phyloP scores from a whole-genome alignment of 2,888 invertebrate species.

The Drosophila mulleri region DNA sequence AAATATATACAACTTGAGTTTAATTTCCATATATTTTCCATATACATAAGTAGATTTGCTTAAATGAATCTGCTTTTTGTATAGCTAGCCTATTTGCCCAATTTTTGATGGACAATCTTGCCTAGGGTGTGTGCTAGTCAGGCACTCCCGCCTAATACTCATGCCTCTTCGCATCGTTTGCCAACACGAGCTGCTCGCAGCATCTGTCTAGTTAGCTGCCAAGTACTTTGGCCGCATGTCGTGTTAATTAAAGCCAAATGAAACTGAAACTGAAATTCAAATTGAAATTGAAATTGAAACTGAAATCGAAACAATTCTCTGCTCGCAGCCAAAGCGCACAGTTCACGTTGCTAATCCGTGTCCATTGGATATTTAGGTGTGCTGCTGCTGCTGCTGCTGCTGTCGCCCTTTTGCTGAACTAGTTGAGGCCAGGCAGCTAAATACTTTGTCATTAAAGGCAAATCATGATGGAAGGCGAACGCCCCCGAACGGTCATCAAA shows the following conservation, averaged over 20 bases:
- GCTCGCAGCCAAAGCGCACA: not conserved
- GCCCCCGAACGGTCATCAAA: conserved; percentile 44
- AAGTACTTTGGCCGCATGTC: conserved; percentile 15
- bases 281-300: conserved; percentile 1
- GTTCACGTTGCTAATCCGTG: not conserved
- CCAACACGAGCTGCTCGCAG: not conserved
- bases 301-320: conserved; percentile 3
- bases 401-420: conserved; percentile 30
- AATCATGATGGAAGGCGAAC: conserved; percentile 66
- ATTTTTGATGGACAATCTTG: too few species aligned
- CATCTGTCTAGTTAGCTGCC: conserved; percentile 9
- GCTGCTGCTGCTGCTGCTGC: not conserved
- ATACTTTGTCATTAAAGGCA: conserved; percentile 68
- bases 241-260: conserved; percentile 26
- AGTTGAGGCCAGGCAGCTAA: conserved; percentile 38
- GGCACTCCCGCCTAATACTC: not conserved
- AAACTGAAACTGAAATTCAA: conserved; percentile 2
- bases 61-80: too few species aligned
- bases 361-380: conserved; percentile 37
- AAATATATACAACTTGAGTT: too few species aligned
- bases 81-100: too few species aligned
- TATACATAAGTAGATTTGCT: too few species aligned
- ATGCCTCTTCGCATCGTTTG: not conserved
- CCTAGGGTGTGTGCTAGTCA: not conserved
- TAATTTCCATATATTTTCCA: too few species aligned